Conservation (phyloP, 1,140 invertebrate species). For the Thaumetopoea pityocampa region DNA sequence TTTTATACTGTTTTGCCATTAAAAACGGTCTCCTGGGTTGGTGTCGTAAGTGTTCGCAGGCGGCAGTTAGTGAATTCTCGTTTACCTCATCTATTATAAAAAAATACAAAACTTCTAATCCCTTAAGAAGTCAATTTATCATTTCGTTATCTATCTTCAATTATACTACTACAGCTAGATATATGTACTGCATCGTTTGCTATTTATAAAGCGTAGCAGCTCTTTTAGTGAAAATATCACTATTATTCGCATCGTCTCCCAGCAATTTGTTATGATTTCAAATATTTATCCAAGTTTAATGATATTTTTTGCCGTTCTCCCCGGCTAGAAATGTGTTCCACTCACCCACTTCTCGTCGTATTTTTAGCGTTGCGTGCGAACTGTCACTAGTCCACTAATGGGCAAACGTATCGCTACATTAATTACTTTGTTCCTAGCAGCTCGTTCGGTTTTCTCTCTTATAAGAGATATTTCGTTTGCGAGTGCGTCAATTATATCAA, state of each 20-base stretch:
- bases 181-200: no score
- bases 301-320: conserved; percentile 8
- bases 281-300: neutral
- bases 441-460: conserved; percentile 10
- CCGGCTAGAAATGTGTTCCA: conserved; percentile 23
- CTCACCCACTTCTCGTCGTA: conserved; percentile 32
- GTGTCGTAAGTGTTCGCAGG: no score
- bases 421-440: conserved; percentile 17
- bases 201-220: no score
- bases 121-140: no score
- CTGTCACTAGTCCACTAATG: conserved; percentile 18
- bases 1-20: no score
- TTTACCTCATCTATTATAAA: no score
- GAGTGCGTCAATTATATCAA: conserved; percentile 10
- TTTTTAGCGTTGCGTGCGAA: conserved; percentile 31
- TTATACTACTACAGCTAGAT: no score
- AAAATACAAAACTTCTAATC: no score
- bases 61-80: no score
- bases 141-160: no score
- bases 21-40: no score
- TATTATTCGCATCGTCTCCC: neutral
- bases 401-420: conserved; percentile 21
- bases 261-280: conserved; percentile 5
- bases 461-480: conserved; percentile 8
- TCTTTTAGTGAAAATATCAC: no score